A percentile compares a stretch with the other conserved stretches of the same genome.
Evolutionary conservation across 2,888 invertebrate genomes (phyloP).

Genomic region (Cephus spinipes): DNA sequence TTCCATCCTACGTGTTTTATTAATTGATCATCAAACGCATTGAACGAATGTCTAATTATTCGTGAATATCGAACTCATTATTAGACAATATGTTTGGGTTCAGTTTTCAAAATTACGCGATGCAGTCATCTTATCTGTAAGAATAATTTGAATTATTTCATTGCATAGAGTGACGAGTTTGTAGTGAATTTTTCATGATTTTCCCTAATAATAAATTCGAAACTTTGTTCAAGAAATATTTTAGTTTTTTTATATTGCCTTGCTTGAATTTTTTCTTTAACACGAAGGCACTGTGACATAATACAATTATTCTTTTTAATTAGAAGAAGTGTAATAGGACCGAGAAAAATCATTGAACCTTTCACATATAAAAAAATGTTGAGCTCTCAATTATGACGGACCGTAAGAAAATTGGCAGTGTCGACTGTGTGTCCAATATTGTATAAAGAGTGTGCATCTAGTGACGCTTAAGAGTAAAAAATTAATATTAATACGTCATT

Average conservation of each 20-base stretch:
- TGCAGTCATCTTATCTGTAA: too few species aligned
- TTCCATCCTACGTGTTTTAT: background rate
- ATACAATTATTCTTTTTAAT: conserved; percentile 5
- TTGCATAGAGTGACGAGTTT: too few species aligned
- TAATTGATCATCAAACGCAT: background rate
- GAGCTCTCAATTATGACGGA: background rate
- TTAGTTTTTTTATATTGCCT: too few species aligned
- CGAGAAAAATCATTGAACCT: background rate
- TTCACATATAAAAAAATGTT: background rate
- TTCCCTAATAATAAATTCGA: too few species aligned
- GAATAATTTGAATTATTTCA: too few species aligned
- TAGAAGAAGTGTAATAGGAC: too few species aligned
- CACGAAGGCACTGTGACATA: conserved; percentile 11
- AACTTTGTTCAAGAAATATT: too few species aligned
- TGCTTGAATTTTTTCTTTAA: background rate
- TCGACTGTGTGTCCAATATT: conserved; percentile 7
- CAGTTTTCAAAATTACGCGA: too few species aligned
- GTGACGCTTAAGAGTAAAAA: background rate
- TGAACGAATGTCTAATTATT: too few species aligned
- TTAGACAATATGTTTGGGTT: too few species aligned
- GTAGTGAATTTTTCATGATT: too few species aligned
- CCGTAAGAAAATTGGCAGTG: conserved; percentile 12
- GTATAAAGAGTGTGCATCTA: background rate
- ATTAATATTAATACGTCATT: conserved; percentile 8
- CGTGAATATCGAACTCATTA: too few species aligned